phyloP scores from a whole-genome alignment of 2,113 vertebrate genomes.

The Oenanthe melanoleuca region DNA sequence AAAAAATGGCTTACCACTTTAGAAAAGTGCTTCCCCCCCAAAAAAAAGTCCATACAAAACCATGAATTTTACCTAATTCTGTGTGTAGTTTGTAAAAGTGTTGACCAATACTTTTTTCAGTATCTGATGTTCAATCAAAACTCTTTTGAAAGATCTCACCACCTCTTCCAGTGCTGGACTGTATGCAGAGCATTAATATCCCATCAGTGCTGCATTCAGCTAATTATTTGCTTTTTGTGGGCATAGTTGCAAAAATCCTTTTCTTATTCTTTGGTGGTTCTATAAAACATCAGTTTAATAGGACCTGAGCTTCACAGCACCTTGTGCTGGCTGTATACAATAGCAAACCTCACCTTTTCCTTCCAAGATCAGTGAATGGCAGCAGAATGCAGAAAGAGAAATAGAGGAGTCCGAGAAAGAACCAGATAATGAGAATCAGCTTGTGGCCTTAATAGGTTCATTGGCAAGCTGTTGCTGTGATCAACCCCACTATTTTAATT shows the following conservation, averaged over 20 bases:
- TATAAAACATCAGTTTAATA: not conserved
- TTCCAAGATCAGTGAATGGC: not conserved
- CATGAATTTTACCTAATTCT: not conserved
- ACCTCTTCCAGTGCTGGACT: not conserved
- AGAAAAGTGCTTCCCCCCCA: accelerated
- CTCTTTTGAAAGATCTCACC: not conserved
- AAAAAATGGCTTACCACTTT: accelerated
- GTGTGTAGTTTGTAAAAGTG: not conserved
- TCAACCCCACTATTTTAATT: not conserved
- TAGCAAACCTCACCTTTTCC: not conserved
- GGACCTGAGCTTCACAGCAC: not conserved
- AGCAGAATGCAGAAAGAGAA: not conserved
- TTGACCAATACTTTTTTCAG: not conserved
- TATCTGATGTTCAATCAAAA: not conserved
- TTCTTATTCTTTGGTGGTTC: not conserved
- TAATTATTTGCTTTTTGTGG: not conserved
- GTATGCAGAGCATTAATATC: not conserved
- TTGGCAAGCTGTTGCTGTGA: not conserved
- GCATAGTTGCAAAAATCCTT: not conserved
- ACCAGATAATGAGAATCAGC: not conserved
- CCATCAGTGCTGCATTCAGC: not conserved
- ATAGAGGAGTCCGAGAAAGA: not conserved
- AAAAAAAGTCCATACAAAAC: not conserved
- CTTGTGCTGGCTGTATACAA: not conserved
- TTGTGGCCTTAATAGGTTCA: not conserved